A percentile compares a stretch with the other conserved stretches of the same genome.
These are phyloP conservation scores for Montipora capricornis DNA, from an alignment of 64 coral and sea anemone species.

Conservation along the genomic window DNA sequence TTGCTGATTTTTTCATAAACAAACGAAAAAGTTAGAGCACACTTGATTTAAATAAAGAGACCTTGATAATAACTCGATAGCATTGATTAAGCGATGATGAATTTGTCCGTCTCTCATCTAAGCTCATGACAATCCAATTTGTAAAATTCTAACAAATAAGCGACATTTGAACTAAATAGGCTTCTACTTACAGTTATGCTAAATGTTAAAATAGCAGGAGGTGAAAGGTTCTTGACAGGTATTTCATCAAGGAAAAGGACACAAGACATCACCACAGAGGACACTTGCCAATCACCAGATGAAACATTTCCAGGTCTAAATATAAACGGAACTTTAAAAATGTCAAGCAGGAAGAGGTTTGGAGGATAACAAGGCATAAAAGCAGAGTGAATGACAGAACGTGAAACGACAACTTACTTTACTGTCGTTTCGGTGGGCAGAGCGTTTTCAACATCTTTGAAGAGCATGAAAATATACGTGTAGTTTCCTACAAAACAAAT, in stretches of 20 bases:
- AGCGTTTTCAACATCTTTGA: slow-evolving; percentile 2
- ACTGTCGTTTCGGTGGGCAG: background rate
- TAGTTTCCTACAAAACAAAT: background rate
- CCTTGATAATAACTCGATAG: too few species aligned
- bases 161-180: background rate
- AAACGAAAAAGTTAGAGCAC: too few species aligned
- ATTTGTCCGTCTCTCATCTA: too few species aligned
- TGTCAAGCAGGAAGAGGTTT: background rate
- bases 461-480: slow-evolving; percentile 14
- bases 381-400: background rate
- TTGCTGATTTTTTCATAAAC: too few species aligned
- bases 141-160: background rate
- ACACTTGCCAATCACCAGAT: slow-evolving; percentile 1
- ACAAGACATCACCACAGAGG: slow-evolving; percentile 23
- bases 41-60: too few species aligned
- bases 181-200: slow-evolving; percentile 13
- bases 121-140: too few species aligned
- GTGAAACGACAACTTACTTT: background rate
- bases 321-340: background rate
- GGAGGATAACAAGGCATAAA: background rate
- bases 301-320: background rate
- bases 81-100: too few species aligned
- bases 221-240: background rate
- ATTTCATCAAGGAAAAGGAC: background rate
- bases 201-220: slow-evolving; percentile 3